Conservation (phyloP, 2,888 invertebrate genomes). For the Eulithis testata region DNA sequence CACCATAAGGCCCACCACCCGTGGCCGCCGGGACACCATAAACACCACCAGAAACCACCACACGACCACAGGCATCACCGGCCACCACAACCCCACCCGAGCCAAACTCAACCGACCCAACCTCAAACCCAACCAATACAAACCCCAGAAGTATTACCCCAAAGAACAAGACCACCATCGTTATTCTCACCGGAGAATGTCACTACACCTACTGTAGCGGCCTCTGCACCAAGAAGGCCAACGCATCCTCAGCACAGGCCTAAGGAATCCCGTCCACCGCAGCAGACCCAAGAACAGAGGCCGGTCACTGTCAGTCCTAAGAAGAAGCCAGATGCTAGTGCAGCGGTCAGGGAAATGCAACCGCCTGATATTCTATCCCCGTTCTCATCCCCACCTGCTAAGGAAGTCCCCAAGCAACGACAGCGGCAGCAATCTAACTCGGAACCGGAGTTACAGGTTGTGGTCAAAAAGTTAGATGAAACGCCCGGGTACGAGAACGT, state of each 20-base stretch:
- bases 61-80: conserved; percentile 72
- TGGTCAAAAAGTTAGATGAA: conserved; percentile 86
- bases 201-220: conserved; percentile 76
- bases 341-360: conserved; percentile 73
- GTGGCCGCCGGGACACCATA: conserved; percentile 64
- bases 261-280: conserved; percentile 54
- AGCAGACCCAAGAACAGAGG: conserved; percentile 49
- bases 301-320: conserved; percentile 60
- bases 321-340: conserved; percentile 66
- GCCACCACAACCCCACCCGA: conserved; percentile 48
- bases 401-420: conserved; percentile 60
- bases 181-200: conserved; percentile 87
- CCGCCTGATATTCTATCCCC: conserved; percentile 76
- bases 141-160: conserved; percentile 43
- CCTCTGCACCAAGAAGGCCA: conserved; percentile 49
- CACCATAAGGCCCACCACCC: conserved; percentile 65
- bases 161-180: conserved; percentile 83
- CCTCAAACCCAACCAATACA: conserved; percentile 47
- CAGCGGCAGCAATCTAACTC: conserved; percentile 77
- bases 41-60: conserved; percentile 67
- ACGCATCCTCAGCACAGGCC: conserved; percentile 50
- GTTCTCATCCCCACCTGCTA: conserved; percentile 75
- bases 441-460: conserved; percentile 86
- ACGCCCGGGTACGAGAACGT: conserved; percentile 86
- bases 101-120: conserved; percentile 36